Evolutionary conservation across 2,888 invertebrate genomes (phyloP).

Genomic region (Steromphala cineraria): DNA sequence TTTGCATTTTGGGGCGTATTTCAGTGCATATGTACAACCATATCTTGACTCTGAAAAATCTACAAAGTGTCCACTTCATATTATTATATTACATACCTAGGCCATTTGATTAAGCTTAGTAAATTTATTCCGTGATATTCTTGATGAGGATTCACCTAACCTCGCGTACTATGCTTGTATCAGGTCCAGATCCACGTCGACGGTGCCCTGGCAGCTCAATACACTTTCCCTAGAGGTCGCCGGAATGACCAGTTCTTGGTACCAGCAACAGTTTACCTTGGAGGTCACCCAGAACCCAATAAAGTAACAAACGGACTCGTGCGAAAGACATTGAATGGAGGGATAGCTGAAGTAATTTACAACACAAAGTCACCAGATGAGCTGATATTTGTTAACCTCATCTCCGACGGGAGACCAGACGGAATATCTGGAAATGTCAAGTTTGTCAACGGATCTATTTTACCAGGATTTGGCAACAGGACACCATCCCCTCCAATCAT

Average conservation of each 20-base stretch:
- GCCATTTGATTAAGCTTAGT: no score
- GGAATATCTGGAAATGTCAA: background rate
- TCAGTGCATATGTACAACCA: no score
- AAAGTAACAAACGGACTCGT: constrained; percentile 52
- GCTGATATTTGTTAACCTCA: background rate
- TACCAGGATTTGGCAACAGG: background rate
- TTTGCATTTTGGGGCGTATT: no score
- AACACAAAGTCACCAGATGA: background rate
- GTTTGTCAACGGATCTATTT: background rate
- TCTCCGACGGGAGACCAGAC: background rate
- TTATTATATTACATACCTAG: no score
- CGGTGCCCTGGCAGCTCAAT: constrained; percentile 41
- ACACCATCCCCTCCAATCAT: background rate
- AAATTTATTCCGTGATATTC: no score
- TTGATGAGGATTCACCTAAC: no score
- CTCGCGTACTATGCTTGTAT: background rate
- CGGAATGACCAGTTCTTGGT: constrained; percentile 54
- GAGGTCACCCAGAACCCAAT: constrained; percentile 55
- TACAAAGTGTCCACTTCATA: no score
- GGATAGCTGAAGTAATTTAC: constrained; percentile 45
- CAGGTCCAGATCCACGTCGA: constrained; percentile 65
- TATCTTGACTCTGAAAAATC: no score
- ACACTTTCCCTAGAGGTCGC: constrained; percentile 37
- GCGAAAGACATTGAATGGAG: constrained; percentile 59
- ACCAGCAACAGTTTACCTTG: constrained; percentile 59